Percentiles rank a stretch among this genome's conserved stretches.
These are phyloP conservation scores for Malacosoma neustria DNA, from an alignment of 2,888 invertebrate genomes.

Conservation along the genomic window DNA sequence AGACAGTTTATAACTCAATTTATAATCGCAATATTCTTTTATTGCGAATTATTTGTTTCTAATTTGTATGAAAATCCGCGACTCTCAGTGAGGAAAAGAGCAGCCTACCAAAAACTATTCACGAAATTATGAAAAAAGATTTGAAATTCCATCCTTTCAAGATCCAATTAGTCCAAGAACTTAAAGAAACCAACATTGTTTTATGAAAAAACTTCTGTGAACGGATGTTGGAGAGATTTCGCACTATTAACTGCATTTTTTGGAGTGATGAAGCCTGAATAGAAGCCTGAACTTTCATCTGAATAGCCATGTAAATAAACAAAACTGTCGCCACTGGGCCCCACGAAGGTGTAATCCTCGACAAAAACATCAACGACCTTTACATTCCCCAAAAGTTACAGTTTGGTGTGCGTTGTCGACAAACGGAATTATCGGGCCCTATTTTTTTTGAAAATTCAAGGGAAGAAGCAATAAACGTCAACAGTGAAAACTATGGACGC, in stretches of 20 bases:
- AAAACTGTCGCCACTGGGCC: neutral
- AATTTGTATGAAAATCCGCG: neutral
- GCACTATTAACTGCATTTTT: neutral
- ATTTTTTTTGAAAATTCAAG: neutral
- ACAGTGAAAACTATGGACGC: too few species aligned
- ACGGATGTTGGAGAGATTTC: neutral
- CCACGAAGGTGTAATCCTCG: neutral
- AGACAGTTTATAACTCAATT: too few species aligned
- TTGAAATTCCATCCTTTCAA: neutral
- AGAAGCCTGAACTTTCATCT: neutral
- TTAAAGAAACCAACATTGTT: neutral
- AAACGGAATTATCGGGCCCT: conserved; percentile 1
- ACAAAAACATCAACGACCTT: conserved; percentile 1
- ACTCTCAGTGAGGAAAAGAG: neutral
- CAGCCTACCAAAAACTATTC: neutral
- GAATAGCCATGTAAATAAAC: neutral
- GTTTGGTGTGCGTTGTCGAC: conserved; percentile 1
- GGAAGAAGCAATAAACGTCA: too few species aligned
- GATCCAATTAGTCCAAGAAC: neutral
- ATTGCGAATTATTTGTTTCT: too few species aligned
- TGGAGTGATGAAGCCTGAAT: neutral
- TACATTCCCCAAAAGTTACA: conserved; percentile 1
- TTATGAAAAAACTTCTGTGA: neutral
- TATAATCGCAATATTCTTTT: too few species aligned
- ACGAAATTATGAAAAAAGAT: neutral